These are phyloP conservation scores for Myotis davidii DNA, from an alignment of 2,113 vertebrate species.

Conservation along the genomic window DNA sequence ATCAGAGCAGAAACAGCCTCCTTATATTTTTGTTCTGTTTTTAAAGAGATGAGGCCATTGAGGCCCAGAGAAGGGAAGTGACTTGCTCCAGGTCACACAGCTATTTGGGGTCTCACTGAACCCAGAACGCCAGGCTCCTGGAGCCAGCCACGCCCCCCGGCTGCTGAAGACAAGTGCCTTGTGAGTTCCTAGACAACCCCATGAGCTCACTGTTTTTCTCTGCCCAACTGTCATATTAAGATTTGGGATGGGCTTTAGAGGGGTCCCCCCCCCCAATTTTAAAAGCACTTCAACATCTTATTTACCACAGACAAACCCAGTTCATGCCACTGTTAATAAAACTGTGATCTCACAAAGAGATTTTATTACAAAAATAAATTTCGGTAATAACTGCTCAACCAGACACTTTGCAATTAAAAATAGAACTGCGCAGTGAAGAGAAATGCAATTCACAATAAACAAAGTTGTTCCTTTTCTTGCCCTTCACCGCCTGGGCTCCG, in stretches of 20 bases:
- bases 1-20: background rate
- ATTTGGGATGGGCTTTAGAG: background rate
- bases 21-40: background rate
- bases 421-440: constrained; percentile 62
- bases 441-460: constrained; percentile 46
- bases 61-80: background rate
- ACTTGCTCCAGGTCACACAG: background rate
- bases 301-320: constrained; percentile 71
- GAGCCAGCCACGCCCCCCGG: background rate
- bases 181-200: background rate
- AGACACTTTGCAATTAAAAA: constrained; percentile 79
- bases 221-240: background rate
- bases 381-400: constrained; percentile 64
- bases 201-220: background rate
- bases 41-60: background rate
- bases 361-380: constrained; percentile 80
- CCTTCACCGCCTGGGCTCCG: background rate
- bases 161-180: background rate
- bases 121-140: background rate
- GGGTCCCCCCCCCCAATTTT: background rate
- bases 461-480: background rate
- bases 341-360: constrained; percentile 68
- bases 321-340: constrained; percentile 63
- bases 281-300: constrained; percentile 23
- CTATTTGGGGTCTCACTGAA: background rate